Conservation (phyloP, 2,113 vertebrate genomes). For the Tapirus terrestris region DNA sequence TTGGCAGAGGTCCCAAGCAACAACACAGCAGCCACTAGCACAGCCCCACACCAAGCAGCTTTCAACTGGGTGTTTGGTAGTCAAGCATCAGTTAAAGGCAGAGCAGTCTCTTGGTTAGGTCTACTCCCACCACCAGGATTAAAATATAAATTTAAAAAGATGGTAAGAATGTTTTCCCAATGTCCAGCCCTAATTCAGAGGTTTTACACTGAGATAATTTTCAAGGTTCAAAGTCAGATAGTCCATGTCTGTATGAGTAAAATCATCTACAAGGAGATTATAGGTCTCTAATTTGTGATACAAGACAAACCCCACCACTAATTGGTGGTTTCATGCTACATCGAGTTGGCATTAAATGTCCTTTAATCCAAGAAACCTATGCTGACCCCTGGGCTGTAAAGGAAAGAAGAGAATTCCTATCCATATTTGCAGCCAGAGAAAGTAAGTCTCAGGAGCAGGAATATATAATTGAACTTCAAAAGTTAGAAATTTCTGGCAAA, state of each 20-base stretch:
- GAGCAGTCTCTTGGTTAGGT: not conserved
- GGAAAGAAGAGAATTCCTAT: not conserved
- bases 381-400: not conserved
- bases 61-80: not conserved
- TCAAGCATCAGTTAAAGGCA: rapidly evolving
- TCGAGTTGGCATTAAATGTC: not conserved
- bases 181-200: not conserved
- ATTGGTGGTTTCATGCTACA: not conserved
- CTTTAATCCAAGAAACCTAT: not conserved
- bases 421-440: not conserved
- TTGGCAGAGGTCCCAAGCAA: not conserved
- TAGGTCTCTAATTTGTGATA: not conserved
- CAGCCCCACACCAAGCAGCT: not conserved
- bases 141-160: not conserved
- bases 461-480: not conserved
- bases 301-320: not conserved
- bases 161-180: not conserved
- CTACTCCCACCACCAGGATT: not conserved
- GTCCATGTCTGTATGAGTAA: not conserved
- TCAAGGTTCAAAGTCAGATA: not conserved
- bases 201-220: not conserved
- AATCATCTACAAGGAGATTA: not conserved
- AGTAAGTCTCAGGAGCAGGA: not conserved
- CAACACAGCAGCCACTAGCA: not conserved
- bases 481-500: not conserved